Evolutionary conservation across 2,797 vertebrate species (phyloP), one percentile per base, ranked within the genome.

Genomic region (Melanotaenia trifasciata): DNA sequence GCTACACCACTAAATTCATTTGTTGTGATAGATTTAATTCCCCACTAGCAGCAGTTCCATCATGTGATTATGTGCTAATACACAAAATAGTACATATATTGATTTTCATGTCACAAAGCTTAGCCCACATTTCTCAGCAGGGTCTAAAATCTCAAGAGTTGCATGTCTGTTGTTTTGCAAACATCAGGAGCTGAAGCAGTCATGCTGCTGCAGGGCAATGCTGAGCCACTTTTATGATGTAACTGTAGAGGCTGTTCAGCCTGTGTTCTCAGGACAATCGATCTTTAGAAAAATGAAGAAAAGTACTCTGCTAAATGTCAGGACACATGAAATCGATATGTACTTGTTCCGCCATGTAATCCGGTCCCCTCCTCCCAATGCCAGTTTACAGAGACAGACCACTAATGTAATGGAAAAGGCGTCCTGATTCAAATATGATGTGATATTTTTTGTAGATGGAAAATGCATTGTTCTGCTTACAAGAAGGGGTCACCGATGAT

Each of bases 281-380:
- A 88, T 86, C 83, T 32, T 35, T 70, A 76, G 78, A 80, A 80
- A 82, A 84, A 88, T 80, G 74, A 85, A 86, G 79, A 88, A 86
- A 92, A 87, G 84, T 87, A 68, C 76, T 86, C 74, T 81, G 71
- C 79, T 89, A 91, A 91, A 90, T 91, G 89, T 88, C 87, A 85
- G 81, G 64, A 78, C 77, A 78, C 33, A 40, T 89, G 69, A 86
- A 91, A 91, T 92, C 85, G 4, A 93, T 92, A 87, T 33, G 40
- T 67, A 74, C 78, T 85, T 78, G 74, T 80, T 85, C 76, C 10
- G 14, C 72, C 70, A 26, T 82, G 71, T 79, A 81, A 81, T 86
- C 58, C 12, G 0, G 26, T 66, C 69, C 67, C 58, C 66, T 60
- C 71, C 20, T 63, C 62, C 47, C 13, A 50, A 76, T 62, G 61